These are phyloP conservation scores for Pterostichus niger DNA, from an alignment of 2,888 invertebrate genomes.

Conservation along the genomic window DNA sequence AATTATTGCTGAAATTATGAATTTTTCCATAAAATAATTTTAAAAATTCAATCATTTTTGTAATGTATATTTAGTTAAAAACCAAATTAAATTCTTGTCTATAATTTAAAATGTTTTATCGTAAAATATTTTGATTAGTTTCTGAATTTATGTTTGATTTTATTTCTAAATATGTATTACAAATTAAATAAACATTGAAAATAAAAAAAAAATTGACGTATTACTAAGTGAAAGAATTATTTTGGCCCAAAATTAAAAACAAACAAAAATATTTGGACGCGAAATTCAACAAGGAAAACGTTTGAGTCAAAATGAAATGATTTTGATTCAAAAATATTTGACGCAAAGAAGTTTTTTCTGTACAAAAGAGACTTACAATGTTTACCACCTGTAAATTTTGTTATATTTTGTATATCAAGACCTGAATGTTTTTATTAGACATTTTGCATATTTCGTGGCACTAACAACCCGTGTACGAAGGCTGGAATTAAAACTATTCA, in stretches of 20 bases:
- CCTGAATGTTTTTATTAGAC: constrained; percentile 53
- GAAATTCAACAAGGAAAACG: constrained; percentile 1
- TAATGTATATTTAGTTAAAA: background rate
- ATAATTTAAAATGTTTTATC: constrained; percentile 17
- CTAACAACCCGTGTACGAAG: constrained; percentile 58
- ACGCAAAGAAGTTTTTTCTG: constrained; percentile 1
- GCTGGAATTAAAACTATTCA: constrained; percentile 57
- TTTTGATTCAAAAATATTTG: constrained; percentile 2
- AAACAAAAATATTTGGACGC: constrained; percentile 4
- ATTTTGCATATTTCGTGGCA: constrained; percentile 62
- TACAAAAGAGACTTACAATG: constrained; percentile 36
- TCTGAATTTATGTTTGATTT: background rate
- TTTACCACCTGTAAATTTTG: constrained; percentile 60
- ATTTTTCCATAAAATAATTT: background rate
- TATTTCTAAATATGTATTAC: background rate
- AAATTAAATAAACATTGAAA: background rate
- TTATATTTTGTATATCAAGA: constrained; percentile 49
- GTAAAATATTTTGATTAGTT: constrained; percentile 21
- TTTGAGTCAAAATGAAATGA: background rate
- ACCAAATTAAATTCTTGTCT: background rate
- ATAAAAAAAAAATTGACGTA: background rate
- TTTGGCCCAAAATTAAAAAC: constrained; percentile 2
- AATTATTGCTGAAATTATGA: background rate
- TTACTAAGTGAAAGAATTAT: background rate
- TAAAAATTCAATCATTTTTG: background rate